These are phyloP conservation scores for Helicoverpa assulta DNA, from an alignment of 2,888 invertebrate species.

Conservation along the genomic window DNA sequence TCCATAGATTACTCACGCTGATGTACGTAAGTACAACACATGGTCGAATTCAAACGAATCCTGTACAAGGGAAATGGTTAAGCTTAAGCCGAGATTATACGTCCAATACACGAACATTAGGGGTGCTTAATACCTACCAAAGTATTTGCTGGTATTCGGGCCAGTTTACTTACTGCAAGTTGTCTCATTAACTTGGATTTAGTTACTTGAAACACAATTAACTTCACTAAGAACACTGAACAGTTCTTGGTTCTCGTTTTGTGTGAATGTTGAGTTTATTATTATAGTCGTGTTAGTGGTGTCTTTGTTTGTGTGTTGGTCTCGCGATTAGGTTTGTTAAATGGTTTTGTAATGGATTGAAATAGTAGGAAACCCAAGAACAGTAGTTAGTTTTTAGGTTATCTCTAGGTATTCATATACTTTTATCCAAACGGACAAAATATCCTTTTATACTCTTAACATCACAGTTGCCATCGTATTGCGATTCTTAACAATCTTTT, in stretches of 20 bases:
- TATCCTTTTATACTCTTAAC: background rate
- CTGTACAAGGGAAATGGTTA: constrained; percentile 34
- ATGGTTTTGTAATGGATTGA: background rate
- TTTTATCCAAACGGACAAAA: no score
- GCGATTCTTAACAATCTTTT: no score
- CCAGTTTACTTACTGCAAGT: constrained; percentile 66
- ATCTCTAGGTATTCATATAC: no score
- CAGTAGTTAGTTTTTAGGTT: no score
- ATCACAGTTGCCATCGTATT: no score
- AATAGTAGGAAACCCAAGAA: background rate
- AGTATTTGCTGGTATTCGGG: constrained; percentile 61
- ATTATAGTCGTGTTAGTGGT: constrained; percentile 22
- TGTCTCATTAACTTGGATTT: constrained; percentile 77
- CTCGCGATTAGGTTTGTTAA: background rate
- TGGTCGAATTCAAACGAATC: constrained; percentile 41
- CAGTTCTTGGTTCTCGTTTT: constrained; percentile 52
- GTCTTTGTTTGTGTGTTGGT: background rate
- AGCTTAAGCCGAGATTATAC: constrained; percentile 39
- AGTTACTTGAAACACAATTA: constrained; percentile 73
- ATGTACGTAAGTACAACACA: constrained; percentile 17
- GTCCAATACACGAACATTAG: constrained; percentile 56
- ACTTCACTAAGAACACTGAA: constrained; percentile 64
- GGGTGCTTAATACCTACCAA: constrained; percentile 58
- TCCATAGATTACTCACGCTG: constrained; percentile 18
- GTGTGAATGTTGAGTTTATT: constrained; percentile 53